Evolutionary conservation across 1,140 invertebrate genomes (phyloP), one percentile per base, ranked within the genome.

Genomic region (Anthonomus grandis): DNA sequence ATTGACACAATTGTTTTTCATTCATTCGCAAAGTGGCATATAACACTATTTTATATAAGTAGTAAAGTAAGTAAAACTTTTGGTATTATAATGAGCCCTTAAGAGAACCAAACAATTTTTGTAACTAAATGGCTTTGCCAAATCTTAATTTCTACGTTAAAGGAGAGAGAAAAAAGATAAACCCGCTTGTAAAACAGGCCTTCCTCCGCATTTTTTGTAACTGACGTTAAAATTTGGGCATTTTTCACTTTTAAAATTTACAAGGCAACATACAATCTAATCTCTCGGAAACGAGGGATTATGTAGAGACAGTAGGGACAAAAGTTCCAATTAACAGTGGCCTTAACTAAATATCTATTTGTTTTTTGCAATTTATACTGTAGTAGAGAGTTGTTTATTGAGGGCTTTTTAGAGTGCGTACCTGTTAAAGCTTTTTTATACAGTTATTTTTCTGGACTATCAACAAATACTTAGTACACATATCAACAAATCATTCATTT

Each of bases 291-390:
- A 15, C 17, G 25, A 46, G 54, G 10, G 44, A 48, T 56, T 47
- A 49, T 56, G 54, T 31, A 38, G n/a, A n/a, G 54, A 47, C 45
- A 10, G 52, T 55, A 55, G 52, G 52, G 47, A 55, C 52, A 6
- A 3, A 55, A 39, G 54, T 56, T 56, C 54, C 54, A 41, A 36
- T 56, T 55, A 56, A 56, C 54, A 56, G 54, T 56, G 54, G 54
- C 54, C 54, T 56, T 56, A 56, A 39, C 9, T 39, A 31, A 48
- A 56, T 56, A 56, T 56, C 54, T 41, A 56, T 45, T 38, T 36
- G 9, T 48, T 56, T 56, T 56, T 56, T 56, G 54, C 54, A 48
- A 48, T 56, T 55, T 56, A 56, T 56, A 56, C 54, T 56, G 54
- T 56, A 56, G 54, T 31, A 13, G 24, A 48, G 31, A 34, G 10